Evolutionary conservation across 2,888 invertebrate genomes (phyloP).

Genomic region (Mimas tiliae): DNA sequence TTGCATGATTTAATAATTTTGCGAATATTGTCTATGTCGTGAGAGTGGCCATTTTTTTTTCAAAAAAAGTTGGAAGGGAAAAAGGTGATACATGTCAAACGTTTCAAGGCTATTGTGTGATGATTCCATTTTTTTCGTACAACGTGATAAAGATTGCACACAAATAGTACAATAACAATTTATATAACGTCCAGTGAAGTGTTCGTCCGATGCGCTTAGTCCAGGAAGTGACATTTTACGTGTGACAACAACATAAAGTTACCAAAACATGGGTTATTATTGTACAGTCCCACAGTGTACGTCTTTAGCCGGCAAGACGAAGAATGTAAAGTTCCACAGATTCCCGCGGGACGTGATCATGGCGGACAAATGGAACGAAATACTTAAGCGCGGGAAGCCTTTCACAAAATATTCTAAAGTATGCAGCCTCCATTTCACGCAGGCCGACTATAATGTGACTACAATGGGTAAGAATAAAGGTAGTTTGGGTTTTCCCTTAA

Average conservation of each 20-base stretch:
- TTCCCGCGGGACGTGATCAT: slow-evolving; percentile 73
- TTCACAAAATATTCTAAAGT: slow-evolving; percentile 82
- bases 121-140: slow-evolving; percentile 77
- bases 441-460: slow-evolving; percentile 78
- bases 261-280: slow-evolving; percentile 75
- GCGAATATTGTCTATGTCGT: slow-evolving; percentile 48
- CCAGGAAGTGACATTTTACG: slow-evolving; percentile 40
- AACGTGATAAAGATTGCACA: slow-evolving; percentile 77
- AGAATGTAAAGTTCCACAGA: slow-evolving; percentile 81
- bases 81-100: slow-evolving; percentile 82
- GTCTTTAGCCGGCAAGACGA: slow-evolving; percentile 82
- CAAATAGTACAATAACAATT: slow-evolving; percentile 57
- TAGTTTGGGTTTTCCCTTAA: slow-evolving; percentile 75
- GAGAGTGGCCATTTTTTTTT: slow-evolving; percentile 61
- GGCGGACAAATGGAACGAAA: slow-evolving; percentile 77
- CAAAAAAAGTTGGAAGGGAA: slow-evolving; percentile 72
- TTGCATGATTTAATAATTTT: neutral
- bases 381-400: slow-evolving; percentile 78
- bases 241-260: slow-evolving; percentile 57
- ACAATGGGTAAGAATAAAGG: slow-evolving; percentile 83
- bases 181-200: slow-evolving; percentile 27
- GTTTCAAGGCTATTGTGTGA: slow-evolving; percentile 81
- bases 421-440: slow-evolving; percentile 79
- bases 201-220: slow-evolving; percentile 53
- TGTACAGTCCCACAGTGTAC: slow-evolving; percentile 83